Evolutionary conservation across 2,797 vertebrate genomes (phyloP), one percentile per base, ranked within the genome.

Genomic region (Alfaro cultratus): DNA sequence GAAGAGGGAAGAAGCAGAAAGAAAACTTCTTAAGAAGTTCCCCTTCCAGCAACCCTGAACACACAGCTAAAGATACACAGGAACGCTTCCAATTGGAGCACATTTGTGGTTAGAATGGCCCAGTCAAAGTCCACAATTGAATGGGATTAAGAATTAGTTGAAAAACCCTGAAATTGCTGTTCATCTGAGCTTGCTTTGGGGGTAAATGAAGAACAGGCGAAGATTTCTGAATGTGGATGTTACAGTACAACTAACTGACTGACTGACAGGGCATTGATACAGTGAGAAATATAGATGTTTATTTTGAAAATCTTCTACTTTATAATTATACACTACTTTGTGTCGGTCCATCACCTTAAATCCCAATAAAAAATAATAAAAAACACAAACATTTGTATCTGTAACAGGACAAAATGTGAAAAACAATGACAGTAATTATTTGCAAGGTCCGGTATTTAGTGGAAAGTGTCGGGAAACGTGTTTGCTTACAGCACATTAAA

Each of bases 401-500:
- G 23, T 43, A 13, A 26, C 2, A 1, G 23, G 23, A 16, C 12
- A 71, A 29, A 70, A 45, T n/a, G 23, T 26, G 67, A 43, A 45
- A n/a, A 45, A 71, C n/a, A 9, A 45, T 9, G 41, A n/a, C 0
- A 41, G 5, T 29, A 16, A 16, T 15, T 16, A 16, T 46, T 31
- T 46, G 13, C n/a, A 18, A 31, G 41, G 68, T 43, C 10, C 12
- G 4, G 41, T 15, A 45, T 43, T 45, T 43, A 43, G 23, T 8
- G n/a, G 41, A 13, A 11, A 23, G 46, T 11, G 12, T 55, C 76
- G 39, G 51, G 75, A 55, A 80, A 80, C n/a, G 1, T 34, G n/a
- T 16, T 31, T 83, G 75, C 88, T 87, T 67, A 39, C 53, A 39
- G 45, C 47, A 53, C 7, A 64, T 78, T 74, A 53, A 29, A 29